Percentiles rank a stretch among this genome's conserved stretches.
Conservation (phyloP, 2,113 vertebrate genomes). For the Thomomys bottae region DNA sequence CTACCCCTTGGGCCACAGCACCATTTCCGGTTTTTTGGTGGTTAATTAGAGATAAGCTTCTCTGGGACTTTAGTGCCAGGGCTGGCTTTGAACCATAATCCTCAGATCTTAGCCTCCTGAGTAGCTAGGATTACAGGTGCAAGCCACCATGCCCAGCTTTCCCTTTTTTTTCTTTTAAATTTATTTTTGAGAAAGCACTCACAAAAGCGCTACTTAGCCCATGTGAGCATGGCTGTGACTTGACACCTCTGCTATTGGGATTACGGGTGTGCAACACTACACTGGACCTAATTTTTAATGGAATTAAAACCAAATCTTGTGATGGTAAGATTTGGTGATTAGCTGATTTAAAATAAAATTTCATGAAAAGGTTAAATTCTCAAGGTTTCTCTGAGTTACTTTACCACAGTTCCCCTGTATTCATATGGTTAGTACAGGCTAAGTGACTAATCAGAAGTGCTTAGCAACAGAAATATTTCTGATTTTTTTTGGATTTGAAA, state of each 20-base stretch:
- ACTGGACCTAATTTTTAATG: not conserved
- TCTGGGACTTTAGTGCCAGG: too few species aligned
- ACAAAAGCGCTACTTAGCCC: too few species aligned
- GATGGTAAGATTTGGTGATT: not conserved
- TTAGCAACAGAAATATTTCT: not conserved
- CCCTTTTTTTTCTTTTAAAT: too few species aligned
- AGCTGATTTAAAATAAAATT: not conserved
- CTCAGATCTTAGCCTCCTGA: too few species aligned
- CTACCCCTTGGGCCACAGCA: too few species aligned
- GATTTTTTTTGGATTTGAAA: not conserved
- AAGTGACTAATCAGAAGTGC: not conserved
- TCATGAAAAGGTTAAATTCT: not conserved
- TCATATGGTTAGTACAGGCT: not conserved
- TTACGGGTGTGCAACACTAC: not conserved
- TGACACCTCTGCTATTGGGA: not conserved
- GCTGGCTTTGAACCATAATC: too few species aligned
- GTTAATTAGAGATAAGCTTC: too few species aligned
- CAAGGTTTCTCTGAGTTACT: not conserved
- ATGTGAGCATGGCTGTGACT: not conserved
- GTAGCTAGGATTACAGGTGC: too few species aligned
- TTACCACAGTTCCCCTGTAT: not conserved
- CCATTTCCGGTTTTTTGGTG: too few species aligned
- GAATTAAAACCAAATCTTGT: conserved; percentile 13
- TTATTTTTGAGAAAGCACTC: not conserved
- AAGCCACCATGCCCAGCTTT: too few species aligned